Conservation (phyloP, 1,140 invertebrate species). For the Carposina sasakii region DNA sequence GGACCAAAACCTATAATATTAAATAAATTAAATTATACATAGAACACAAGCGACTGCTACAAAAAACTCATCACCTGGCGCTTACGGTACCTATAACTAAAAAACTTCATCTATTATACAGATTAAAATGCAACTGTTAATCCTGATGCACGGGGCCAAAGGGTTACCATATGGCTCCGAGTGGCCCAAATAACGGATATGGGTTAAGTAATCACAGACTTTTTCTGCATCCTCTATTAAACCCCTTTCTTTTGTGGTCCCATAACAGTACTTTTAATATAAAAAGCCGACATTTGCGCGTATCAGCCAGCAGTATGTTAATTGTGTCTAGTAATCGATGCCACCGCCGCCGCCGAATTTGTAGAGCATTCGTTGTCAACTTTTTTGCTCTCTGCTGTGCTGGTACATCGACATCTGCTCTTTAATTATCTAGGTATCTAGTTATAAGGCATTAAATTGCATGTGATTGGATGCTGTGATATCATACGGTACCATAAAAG, state of each 20-base stretch:
- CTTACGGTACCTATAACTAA: conserved; percentile 25
- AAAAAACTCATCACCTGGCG: conserved; percentile 35
- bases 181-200: conserved; percentile 57
- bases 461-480: too few species aligned
- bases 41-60: too few species aligned
- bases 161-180: conserved; percentile 63
- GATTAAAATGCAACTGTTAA: conserved; percentile 62
- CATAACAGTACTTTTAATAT: conserved; percentile 43
- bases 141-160: conserved; percentile 58
- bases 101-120: conserved; percentile 47
- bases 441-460: too few species aligned
- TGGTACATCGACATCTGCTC: conserved; percentile 21
- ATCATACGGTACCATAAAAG: too few species aligned
- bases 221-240: conserved; percentile 58
- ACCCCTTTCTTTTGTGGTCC: conserved; percentile 51
- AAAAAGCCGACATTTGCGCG: conserved; percentile 54
- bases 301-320: conserved; percentile 47
- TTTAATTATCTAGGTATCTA: too few species aligned
- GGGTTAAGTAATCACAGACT: conserved; percentile 67
- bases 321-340: conserved; percentile 46
- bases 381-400: conserved; percentile 31
- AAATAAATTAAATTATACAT: too few species aligned
- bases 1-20: too few species aligned
- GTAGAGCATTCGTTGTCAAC: conserved; percentile 18
- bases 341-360: conserved; percentile 31